Base-by-base conservation (phyloP, 1,140 invertebrate species). In the Venturia canescens region DNA sequence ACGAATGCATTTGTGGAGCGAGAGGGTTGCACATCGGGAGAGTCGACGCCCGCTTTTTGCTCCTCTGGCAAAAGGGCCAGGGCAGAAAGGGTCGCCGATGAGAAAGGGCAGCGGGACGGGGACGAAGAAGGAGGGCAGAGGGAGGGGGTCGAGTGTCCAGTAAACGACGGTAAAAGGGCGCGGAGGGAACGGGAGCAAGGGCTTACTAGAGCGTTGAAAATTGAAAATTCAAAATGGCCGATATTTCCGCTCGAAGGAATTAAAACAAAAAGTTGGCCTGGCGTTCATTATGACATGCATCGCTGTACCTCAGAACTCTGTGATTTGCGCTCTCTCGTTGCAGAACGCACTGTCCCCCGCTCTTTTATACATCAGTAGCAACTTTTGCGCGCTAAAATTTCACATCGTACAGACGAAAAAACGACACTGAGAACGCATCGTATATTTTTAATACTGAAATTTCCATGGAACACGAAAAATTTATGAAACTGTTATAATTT, bases 181-280 rank as follows among this genome's bases (percentile, higher is more conserved):
- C 15, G 78, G 53, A 7, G 70, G 83, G 75, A 75, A 53, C 69
- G 77, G 70, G 77, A 74, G 69, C 77, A 83, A 84, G 60, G 88
- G 88, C 88, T 91, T 92, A 91, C 90, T 92, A 91, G 90, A 92
- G 90, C 91, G 91, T 92, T 91, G 90, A 92, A 91, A 91, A 91
- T 92, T 92, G 91, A 92, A 92, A 92, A 92, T 92, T 91, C 91
- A 92, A 92, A 92, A 92, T 92, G 91, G 90, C 90, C 87, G 90
- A 91, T 91, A 92, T 92, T 92, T 92, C 91, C 91, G 91, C 89
- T 91, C 90, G 89, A 91, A 87, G 90, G 90, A 90, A 91, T 90
- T 89, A 89, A 91, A 91, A 92, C 90, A 92, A 92, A 92, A 92
- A 92, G 89, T 91, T 85, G 86, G 88, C 88, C 88, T 85, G 87